Base-by-base conservation (phyloP, 92 coral and sea anemone genomes). In the Parazoanthus atlanticus region DNA sequence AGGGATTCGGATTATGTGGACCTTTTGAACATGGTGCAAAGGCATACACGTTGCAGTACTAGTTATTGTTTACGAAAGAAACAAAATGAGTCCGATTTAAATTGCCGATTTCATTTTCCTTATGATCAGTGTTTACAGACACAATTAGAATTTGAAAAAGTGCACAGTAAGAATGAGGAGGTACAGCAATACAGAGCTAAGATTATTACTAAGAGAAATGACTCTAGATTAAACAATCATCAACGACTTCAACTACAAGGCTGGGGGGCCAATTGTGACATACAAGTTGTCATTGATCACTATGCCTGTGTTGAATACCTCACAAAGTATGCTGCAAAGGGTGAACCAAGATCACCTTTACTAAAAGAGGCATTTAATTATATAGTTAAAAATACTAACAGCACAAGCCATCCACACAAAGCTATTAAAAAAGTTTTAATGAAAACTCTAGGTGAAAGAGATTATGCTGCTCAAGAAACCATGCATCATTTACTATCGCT, bases 71-170 rank as follows among this genome's bases (percentile, higher is more conserved):
- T 93, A 93, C 64, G 92, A 86, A 93, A 91, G 65, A 93, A 88
- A 43, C 67, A 49, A 36, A 86, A 86, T 41, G 89, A 81, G 78
- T 74, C 76, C 8, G 90, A 91, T 11, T 79, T 89, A 34, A 88
- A 91, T 86, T 89, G 96, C 80, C 85, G 92, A 82, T 93, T 93
- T 72, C 87, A 90, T 82, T 93, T 91, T 80, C 96, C 94, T 76
- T 82, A 85, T 86, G 89, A 92, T 52, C 52, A 78, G 19, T 92
- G 91, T 88, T 58, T 78, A 26, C 71, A 89, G 54, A 91, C 94
- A 46, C 66, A 79, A 54, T 56, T 88, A 88, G 91, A 86, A 72
- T 91, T 88, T 91, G 92, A 90, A 76, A 84, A 92, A 73, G 78
- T 90, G 28, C 79, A 90, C 85, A 85, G 86, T n/a, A 93, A 85